Percentiles rank a stretch among this genome's conserved stretches.
Conservation (phyloP, 2,797 vertebrate species). For the Molossus alvarezi region DNA sequence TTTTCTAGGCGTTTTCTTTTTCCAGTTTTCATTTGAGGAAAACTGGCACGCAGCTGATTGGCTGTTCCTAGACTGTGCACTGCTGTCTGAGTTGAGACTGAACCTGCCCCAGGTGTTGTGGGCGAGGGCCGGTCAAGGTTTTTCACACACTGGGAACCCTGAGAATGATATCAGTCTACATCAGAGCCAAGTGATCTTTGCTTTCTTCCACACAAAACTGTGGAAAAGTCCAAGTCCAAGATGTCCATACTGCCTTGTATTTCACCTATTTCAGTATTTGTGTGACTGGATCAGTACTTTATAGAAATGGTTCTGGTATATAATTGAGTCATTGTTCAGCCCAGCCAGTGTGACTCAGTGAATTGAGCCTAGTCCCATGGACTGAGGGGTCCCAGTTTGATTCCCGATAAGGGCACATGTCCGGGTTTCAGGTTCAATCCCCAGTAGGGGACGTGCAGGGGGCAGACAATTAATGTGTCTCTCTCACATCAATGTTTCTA, state of each 20-base stretch:
- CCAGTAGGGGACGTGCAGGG: too few relatives aligned
- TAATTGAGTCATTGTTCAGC: neutral
- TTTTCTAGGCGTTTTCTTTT: neutral
- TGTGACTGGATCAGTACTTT: slow-evolving; percentile 19
- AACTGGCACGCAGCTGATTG: neutral
- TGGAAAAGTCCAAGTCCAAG: neutral
- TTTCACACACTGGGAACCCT: slow-evolving; percentile 57
- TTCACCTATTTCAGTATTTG: slow-evolving; percentile 64
- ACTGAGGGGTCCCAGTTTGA: too few relatives aligned
- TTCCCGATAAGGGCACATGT: too few relatives aligned
- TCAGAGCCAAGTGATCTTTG: slow-evolving; percentile 69
- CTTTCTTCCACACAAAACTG: slow-evolving; percentile 27
- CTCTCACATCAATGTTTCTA: too few relatives aligned
- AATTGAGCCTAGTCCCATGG: too few relatives aligned
- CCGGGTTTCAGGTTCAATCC: too few relatives aligned
- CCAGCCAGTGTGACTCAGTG: too few relatives aligned
- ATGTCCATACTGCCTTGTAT: neutral
- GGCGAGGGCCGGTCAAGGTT: neutral
- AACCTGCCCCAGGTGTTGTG: neutral
- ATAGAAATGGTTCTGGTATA: neutral
- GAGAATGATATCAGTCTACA: neutral
- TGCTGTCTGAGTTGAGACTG: neutral
- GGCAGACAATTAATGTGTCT: too few relatives aligned
- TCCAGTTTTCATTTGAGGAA: neutral
- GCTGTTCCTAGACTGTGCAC: neutral